phyloP scores from a whole-genome alignment of 2,113 vertebrate genomes.

The Thymallus thymallus region DNA sequence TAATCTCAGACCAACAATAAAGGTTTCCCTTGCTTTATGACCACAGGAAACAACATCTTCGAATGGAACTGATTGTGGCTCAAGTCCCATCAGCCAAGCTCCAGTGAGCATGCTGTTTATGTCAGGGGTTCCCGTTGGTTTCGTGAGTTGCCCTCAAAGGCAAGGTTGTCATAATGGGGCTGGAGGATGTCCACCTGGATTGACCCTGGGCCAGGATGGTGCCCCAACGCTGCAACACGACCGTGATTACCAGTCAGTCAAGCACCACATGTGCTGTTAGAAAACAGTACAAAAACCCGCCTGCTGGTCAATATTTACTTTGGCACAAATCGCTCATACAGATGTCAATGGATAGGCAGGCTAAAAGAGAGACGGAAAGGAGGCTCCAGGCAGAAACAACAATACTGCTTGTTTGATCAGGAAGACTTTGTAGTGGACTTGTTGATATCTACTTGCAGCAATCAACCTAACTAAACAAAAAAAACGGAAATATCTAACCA shows the following conservation, averaged over 20 bases:
- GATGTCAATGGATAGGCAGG: neutral
- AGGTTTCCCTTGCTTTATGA: neutral
- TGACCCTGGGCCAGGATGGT: constrained; percentile 68
- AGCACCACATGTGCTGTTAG: too few species aligned
- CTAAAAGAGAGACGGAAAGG: neutral
- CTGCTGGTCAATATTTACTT: neutral
- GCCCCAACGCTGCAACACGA: neutral
- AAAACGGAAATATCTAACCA: neutral
- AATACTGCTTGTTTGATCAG: neutral
- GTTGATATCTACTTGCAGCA: neutral
- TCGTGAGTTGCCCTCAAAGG: constrained; percentile 75
- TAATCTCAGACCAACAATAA: constrained; percentile 11
- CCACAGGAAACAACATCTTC: constrained; percentile 12
- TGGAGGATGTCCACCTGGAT: constrained; percentile 63
- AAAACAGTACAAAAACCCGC: neutral
- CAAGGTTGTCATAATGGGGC: constrained; percentile 81
- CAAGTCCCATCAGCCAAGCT: neutral
- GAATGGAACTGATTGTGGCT: constrained; percentile 3
- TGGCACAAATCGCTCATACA: neutral
- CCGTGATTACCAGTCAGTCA: constrained; percentile 25
- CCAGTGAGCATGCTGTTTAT: constrained; percentile 8
- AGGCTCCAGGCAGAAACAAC: neutral
- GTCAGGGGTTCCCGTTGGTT: constrained; percentile 16
- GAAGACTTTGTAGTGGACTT: neutral
- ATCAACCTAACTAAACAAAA: neutral